A percentile compares a stretch with the other conserved stretches of the same genome.
Conservation (phyloP, 2,797 vertebrate species). For the Alca torda region DNA sequence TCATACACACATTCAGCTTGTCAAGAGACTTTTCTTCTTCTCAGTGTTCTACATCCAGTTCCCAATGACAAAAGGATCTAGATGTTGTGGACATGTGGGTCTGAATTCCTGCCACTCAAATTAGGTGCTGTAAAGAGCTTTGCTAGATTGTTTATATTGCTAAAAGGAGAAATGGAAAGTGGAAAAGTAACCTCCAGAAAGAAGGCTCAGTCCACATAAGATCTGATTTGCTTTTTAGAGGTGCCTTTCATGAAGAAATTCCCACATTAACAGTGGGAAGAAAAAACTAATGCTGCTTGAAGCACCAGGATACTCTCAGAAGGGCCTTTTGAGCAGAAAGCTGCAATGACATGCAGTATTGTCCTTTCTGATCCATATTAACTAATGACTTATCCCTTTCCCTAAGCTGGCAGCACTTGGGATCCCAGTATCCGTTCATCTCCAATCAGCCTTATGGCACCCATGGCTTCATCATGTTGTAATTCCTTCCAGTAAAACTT, state of each 20-base stretch:
- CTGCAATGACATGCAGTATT: neutral
- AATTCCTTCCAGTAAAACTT: neutral
- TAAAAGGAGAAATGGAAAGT: neutral
- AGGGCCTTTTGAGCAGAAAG: neutral
- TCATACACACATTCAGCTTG: conserved; percentile 3
- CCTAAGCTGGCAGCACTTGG: neutral
- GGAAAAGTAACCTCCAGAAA: neutral
- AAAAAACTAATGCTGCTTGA: neutral
- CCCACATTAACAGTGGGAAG: neutral
- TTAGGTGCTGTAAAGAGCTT: neutral
- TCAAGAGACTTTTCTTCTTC: neutral
- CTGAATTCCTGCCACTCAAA: neutral
- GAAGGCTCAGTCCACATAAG: neutral
- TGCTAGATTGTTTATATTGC: neutral
- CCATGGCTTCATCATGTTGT: neutral
- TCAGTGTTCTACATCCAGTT: neutral
- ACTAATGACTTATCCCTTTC: neutral
- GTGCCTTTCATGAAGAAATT: neutral
- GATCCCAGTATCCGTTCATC: neutral
- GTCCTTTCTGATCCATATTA: neutral
- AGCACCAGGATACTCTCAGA: neutral
- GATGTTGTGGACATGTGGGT: neutral
- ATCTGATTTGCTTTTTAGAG: neutral
- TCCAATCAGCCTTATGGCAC: neutral
- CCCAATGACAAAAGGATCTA: neutral